These are phyloP conservation scores for Papilio machaon DNA, from an alignment of 1,140 invertebrate genomes.

Conservation along the genomic window DNA sequence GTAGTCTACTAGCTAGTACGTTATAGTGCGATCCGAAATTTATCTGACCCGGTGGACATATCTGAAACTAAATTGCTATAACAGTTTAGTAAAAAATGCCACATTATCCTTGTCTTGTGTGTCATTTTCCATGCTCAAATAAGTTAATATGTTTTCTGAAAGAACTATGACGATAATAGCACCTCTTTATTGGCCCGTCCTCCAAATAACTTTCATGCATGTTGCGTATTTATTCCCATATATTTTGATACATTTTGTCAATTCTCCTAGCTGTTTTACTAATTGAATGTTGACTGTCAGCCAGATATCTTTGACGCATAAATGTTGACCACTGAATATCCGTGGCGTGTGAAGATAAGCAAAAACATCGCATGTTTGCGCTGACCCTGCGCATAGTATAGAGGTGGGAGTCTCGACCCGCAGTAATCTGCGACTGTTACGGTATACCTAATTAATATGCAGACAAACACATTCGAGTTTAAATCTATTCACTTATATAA, in stretches of 20 bases:
- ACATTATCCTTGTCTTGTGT: neutral
- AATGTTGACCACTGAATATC: neutral
- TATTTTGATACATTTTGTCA: too few species aligned
- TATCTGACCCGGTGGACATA: neutral
- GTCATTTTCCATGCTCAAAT: too few species aligned
- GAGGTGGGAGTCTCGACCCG: constrained; percentile 7
- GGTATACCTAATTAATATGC: constrained; percentile 6
- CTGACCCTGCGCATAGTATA: neutral
- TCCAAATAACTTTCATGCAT: too few species aligned
- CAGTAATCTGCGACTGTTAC: neutral
- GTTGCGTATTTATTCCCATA: too few species aligned
- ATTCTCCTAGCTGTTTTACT: too few species aligned
- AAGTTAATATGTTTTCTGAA: neutral
- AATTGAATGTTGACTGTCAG: too few species aligned
- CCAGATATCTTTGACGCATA: neutral
- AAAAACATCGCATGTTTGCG: constrained; percentile 11
- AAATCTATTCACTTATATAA: constrained; percentile 1
- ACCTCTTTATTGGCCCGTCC: too few species aligned
- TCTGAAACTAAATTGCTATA: neutral
- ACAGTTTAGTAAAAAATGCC: neutral
- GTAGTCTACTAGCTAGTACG: neutral
- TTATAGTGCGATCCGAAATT: neutral
- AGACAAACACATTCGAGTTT: constrained; percentile 1
- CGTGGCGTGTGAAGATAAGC: neutral
- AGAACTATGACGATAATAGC: neutral